phyloP scores from a whole-genome alignment of 2,888 invertebrate species.

The Xanthorhoe designata region DNA sequence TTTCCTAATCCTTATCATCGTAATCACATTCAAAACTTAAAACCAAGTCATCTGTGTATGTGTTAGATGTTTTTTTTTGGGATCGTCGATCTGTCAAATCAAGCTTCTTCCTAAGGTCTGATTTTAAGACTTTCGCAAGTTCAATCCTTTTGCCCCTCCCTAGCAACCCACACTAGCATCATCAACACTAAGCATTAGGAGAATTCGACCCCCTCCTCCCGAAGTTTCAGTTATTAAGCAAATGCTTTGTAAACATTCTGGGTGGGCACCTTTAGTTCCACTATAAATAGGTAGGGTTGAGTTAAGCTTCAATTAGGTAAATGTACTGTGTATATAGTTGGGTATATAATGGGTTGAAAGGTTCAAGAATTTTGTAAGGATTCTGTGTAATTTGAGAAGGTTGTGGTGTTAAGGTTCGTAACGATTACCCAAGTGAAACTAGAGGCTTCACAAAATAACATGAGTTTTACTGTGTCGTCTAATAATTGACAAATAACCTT shows the following conservation, averaged over 20 bases:
- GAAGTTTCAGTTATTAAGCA: slow-evolving; percentile 85
- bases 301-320: slow-evolving; percentile 74
- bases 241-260: slow-evolving; percentile 85
- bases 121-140: not conserved
- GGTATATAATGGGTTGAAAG: slow-evolving; percentile 27
- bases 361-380: slow-evolving; percentile 33
- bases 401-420: not conserved
- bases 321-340: slow-evolving; percentile 50
- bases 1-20: no score
- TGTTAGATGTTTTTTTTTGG: no score
- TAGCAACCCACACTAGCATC: slow-evolving; percentile 55
- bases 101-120: not conserved
- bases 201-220: slow-evolving; percentile 79
- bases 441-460: not conserved
- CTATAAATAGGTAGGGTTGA: slow-evolving; percentile 77
- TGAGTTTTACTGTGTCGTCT: not conserved
- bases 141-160: slow-evolving; percentile 35
- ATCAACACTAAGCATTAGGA: slow-evolving; percentile 75
- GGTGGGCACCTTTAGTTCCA: slow-evolving; percentile 78
- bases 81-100: not conserved
- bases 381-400: slow-evolving; percentile 18
- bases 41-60: no score
- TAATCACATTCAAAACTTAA: no score
- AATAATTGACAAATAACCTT: no score
- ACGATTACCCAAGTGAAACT: not conserved